Evolutionary conservation across 1,140 invertebrate species (phyloP).

Genomic region (Phymastichus coffea): DNA sequence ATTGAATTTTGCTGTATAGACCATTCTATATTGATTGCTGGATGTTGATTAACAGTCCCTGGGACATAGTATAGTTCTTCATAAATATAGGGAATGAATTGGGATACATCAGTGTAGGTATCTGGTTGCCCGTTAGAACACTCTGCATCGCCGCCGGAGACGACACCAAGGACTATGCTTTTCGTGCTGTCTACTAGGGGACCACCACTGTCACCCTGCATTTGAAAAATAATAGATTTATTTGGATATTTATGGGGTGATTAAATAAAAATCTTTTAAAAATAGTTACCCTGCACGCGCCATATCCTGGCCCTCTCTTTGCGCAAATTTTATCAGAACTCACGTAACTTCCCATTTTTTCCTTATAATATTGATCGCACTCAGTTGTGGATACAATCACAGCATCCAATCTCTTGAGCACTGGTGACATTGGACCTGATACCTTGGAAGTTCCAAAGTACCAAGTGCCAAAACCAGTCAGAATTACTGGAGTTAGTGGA

Average conservation of each 20-base stretch:
- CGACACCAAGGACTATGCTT: not conserved
- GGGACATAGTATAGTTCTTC: not conserved
- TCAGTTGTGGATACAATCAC: no score
- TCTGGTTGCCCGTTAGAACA: not conserved
- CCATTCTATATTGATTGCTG: not conserved
- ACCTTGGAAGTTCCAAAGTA: not conserved
- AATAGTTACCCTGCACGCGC: no score
- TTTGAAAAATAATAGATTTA: not conserved
- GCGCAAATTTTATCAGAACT: no score
- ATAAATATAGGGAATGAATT: not conserved
- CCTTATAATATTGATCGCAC: no score
- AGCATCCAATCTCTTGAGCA: no score
- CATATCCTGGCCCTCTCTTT: no score
- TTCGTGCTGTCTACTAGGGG: not conserved
- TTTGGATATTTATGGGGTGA: no score
- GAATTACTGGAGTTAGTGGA: not conserved
- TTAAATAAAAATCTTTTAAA: no score
- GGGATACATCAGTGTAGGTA: not conserved
- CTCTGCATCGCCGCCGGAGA: not conserved
- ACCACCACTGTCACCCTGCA: constrained; percentile 4
- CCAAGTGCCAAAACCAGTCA: not conserved
- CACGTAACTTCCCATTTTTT: no score
- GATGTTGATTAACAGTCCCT: not conserved
- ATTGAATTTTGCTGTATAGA: no score
- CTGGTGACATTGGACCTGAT: no score